Evolutionary conservation across 1,140 invertebrate species (phyloP).

Genomic region (Calosoma granatense): DNA sequence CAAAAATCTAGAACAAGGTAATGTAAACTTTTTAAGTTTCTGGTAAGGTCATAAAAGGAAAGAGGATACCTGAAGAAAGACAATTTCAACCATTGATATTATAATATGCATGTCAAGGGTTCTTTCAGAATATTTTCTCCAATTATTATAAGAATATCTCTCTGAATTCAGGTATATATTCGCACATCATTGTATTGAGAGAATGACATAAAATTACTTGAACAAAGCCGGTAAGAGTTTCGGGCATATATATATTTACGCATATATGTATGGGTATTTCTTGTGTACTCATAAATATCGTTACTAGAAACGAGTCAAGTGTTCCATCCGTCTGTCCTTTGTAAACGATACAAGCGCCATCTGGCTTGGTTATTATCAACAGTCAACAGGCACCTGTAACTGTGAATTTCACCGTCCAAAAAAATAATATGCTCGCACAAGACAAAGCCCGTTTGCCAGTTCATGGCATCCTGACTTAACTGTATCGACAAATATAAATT

Average conservation of each 20-base stretch:
- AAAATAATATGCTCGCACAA: not conserved
- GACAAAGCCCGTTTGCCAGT: not conserved
- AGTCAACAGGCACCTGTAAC: conserved; percentile 2
- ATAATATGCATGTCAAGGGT: too few species aligned
- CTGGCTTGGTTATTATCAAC: not conserved
- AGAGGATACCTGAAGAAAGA: too few species aligned
- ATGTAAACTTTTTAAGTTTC: too few species aligned
- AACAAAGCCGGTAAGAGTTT: too few species aligned
- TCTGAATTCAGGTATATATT: too few species aligned
- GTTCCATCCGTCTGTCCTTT: not conserved
- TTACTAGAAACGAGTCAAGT: not conserved
- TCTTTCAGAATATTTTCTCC: too few species aligned
- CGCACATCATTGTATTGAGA: too few species aligned
- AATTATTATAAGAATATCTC: too few species aligned
- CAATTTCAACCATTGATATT: too few species aligned
- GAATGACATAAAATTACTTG: too few species aligned
- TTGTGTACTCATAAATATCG: not conserved
- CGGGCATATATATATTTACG: not conserved
- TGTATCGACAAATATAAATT: not conserved
- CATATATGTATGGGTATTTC: not conserved
- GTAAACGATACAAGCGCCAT: not conserved
- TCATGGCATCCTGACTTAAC: not conserved
- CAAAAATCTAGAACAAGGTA: too few species aligned
- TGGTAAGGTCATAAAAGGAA: too few species aligned
- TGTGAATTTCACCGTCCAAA: not conserved